These are phyloP conservation scores for Drosophila planitibia DNA, from an alignment of 2,888 invertebrate genomes.

Conservation along the genomic window DNA sequence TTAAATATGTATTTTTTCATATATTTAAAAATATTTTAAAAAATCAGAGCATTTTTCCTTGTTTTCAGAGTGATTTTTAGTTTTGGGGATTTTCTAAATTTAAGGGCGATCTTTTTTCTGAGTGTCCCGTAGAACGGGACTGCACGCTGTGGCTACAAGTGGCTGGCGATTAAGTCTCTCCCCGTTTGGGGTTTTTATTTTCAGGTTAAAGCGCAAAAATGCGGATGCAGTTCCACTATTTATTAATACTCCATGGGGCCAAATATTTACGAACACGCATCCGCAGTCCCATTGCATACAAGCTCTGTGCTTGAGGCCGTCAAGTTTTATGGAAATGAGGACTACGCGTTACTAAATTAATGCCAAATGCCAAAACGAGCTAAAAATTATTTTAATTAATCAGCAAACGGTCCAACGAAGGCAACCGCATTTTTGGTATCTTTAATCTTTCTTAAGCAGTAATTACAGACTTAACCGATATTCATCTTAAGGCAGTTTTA, in stretches of 20 bases:
- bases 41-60: not conserved
- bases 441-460: not conserved
- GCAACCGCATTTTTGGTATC: not conserved
- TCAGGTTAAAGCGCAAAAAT: constrained; percentile 67
- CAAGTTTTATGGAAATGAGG: constrained; percentile 60
- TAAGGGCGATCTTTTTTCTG: not conserved
- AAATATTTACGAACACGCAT: constrained; percentile 63
- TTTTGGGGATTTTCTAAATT: not conserved
- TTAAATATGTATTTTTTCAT: not conserved
- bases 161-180: constrained; percentile 33
- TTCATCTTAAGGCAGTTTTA: not conserved
- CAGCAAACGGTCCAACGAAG: constrained; percentile 29
- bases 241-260: constrained; percentile 37
- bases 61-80: not conserved
- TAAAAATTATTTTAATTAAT: constrained; percentile 68
- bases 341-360: constrained; percentile 46
- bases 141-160: constrained; percentile 79
- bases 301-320: constrained; percentile 10
- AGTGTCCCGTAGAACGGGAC: constrained; percentile 37
- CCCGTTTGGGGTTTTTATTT: constrained; percentile 21
- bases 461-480: not conserved
- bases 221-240: constrained; percentile 26
- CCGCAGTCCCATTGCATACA: constrained; percentile 12
- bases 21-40: not conserved
- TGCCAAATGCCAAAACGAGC: constrained; percentile 54